Conservation (phyloP, 2,797 vertebrate genomes). For the Coregonus suidteri region DNA sequence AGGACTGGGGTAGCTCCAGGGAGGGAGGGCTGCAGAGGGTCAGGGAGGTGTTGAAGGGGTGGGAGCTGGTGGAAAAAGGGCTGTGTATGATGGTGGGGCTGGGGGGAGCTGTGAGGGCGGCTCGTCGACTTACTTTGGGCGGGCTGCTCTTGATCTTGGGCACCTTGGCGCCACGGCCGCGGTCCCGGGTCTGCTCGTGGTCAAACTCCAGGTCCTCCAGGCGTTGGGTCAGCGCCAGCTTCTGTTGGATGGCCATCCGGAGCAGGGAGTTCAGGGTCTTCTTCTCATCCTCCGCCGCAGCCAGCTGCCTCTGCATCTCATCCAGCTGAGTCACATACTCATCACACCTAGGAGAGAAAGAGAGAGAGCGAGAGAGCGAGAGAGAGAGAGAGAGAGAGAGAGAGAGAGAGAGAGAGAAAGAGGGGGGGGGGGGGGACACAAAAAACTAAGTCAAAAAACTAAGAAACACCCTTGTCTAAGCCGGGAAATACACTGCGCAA, state of each 20-base stretch:
- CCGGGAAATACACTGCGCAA: not conserved
- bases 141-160: constrained; percentile 92
- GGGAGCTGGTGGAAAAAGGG: constrained; percentile 39
- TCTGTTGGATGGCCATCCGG: constrained; percentile 99
- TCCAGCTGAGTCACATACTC: constrained; percentile 97
- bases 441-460: not conserved
- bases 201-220: constrained; percentile 99
- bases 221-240: constrained; percentile 94
- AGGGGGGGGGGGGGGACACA: not conserved
- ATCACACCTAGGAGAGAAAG: constrained; percentile 83
- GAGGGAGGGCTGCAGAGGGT: constrained; percentile 40
- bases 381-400: too few relatives aligned
- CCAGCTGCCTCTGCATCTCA: constrained; percentile 98
- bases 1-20: constrained; percentile 47
- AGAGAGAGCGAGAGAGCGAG: not conserved
- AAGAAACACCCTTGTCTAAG: not conserved
- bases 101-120: constrained; percentile 75
- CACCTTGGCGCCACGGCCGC: constrained; percentile 89
- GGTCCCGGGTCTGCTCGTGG: constrained; percentile 90
- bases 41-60: constrained; percentile 34
- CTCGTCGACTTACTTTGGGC: constrained; percentile 95
- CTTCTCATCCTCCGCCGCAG: constrained; percentile 98
- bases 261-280: constrained; percentile 97
- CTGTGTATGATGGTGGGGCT: constrained; percentile 38
- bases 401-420: not conserved